Percentiles rank a stretch among this genome's conserved stretches.
Evolutionary conservation across 2,113 vertebrate species (phyloP).

Genomic region (Circaetus gallicus): DNA sequence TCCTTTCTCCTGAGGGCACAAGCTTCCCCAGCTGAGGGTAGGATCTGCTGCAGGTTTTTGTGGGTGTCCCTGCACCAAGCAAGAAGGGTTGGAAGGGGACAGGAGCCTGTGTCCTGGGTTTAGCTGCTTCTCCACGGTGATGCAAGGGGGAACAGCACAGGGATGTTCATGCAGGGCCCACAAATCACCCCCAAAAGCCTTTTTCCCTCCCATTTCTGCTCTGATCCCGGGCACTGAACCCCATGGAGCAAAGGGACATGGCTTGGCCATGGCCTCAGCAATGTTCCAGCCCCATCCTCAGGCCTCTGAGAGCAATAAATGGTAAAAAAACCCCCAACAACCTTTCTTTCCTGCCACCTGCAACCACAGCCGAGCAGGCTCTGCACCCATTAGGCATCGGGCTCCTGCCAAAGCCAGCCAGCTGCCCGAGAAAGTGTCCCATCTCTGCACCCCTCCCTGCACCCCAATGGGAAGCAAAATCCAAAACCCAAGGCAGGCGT

Average conservation of each 20-base stretch:
- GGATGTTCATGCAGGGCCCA: background rate
- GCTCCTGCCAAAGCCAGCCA: background rate
- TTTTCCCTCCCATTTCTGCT: background rate
- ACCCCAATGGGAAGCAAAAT: background rate
- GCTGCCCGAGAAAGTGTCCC: background rate
- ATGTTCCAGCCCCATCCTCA: background rate
- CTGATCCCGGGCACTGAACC: fast-evolving
- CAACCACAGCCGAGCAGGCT: background rate
- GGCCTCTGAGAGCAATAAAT: background rate
- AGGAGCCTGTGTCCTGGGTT: background rate
- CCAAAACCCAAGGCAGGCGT: fast-evolving
- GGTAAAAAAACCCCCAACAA: background rate
- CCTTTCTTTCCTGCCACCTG: background rate
- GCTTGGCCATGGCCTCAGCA: fast-evolving
- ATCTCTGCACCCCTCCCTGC: background rate
- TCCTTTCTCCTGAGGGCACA: background rate
- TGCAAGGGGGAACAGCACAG: background rate
- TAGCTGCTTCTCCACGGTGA: background rate
- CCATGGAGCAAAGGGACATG: background rate
- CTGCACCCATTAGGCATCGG: fast-evolving
- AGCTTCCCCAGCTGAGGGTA: background rate
- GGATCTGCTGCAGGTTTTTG: background rate
- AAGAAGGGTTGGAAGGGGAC: background rate
- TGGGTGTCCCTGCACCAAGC: background rate
- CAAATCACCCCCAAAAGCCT: background rate